Evolutionary conservation across 53 echinoderm and acorn worm genomes (phyloP).

Genomic region (Henricia sp.): DNA sequence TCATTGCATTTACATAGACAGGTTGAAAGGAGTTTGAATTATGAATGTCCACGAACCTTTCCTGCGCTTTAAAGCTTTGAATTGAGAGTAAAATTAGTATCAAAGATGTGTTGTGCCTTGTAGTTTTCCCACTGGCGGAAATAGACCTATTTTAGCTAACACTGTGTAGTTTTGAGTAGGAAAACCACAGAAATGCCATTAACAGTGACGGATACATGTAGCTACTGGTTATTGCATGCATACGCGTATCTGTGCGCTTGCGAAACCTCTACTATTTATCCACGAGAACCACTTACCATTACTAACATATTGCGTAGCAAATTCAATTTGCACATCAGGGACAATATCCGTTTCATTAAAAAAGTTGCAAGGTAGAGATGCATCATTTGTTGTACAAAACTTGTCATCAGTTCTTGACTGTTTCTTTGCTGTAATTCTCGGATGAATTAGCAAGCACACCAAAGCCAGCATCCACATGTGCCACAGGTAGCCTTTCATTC

Average conservation of each 20-base stretch:
- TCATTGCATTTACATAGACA: too few species aligned
- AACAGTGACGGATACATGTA: neutral
- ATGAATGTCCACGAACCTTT: too few species aligned
- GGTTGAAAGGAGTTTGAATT: too few species aligned
- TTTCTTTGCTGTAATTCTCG: neutral
- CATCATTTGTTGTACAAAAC: neutral
- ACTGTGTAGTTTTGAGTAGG: neutral
- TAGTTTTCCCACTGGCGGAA: neutral
- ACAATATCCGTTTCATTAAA: conserved; percentile 16
- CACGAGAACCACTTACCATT: conserved; percentile 25
- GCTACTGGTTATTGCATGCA: too few species aligned
- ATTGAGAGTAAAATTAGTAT: too few species aligned
- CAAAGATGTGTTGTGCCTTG: neutral
- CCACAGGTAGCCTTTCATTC: conserved; percentile 6
- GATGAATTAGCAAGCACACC: neutral
- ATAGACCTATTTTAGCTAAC: too few species aligned
- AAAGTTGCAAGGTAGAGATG: neutral
- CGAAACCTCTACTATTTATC: neutral
- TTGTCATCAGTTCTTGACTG: neutral
- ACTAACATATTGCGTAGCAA: conserved; percentile 41
- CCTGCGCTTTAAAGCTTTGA: too few species aligned
- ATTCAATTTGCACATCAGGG: conserved; percentile 30
- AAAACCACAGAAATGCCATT: too few species aligned
- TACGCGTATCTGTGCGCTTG: too few species aligned
- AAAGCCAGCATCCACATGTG: conserved; percentile 6